These are phyloP conservation scores for Montifringilla adamsi DNA, from an alignment of 2,113 vertebrate species.

Conservation along the genomic window DNA sequence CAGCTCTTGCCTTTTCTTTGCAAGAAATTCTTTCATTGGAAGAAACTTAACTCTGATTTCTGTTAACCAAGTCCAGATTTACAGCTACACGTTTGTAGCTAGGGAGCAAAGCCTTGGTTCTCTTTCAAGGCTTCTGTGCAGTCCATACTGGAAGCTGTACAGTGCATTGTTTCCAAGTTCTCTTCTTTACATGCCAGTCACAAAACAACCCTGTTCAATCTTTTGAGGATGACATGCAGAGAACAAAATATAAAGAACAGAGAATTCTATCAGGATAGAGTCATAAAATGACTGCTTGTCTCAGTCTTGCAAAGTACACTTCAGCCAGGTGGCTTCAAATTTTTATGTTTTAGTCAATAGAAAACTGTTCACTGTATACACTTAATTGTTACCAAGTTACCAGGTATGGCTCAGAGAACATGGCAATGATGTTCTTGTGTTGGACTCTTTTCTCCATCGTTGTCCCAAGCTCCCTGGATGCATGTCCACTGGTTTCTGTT, in stretches of 20 bases:
- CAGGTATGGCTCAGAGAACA: slow-evolving; percentile 28
- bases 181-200: not conserved
- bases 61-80: not conserved
- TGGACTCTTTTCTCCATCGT: not conserved
- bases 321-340: slow-evolving; percentile 24
- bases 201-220: not conserved
- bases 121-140: slow-evolving; percentile 8
- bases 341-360: not conserved
- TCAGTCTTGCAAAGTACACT: not conserved
- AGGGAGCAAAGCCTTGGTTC: not conserved
- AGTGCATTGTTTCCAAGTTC: not conserved
- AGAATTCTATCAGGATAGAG: slow-evolving; percentile 9
- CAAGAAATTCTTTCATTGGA: not conserved
- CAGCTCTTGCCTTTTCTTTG: not conserved
- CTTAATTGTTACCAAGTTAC: not conserved
- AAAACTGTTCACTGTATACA: not conserved
- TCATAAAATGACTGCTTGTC: slow-evolving; percentile 19
- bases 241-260: not conserved
- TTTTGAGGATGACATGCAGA: not conserved
- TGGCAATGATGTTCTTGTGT: not conserved
- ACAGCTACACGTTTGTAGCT: not conserved
- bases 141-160: not conserved
- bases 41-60: not conserved
- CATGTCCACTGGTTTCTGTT: not conserved
- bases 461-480: not conserved